Base-by-base conservation (phyloP, 37 sponge, comb jelly and placozoan genomes). In the Halichondria panicea region DNA sequence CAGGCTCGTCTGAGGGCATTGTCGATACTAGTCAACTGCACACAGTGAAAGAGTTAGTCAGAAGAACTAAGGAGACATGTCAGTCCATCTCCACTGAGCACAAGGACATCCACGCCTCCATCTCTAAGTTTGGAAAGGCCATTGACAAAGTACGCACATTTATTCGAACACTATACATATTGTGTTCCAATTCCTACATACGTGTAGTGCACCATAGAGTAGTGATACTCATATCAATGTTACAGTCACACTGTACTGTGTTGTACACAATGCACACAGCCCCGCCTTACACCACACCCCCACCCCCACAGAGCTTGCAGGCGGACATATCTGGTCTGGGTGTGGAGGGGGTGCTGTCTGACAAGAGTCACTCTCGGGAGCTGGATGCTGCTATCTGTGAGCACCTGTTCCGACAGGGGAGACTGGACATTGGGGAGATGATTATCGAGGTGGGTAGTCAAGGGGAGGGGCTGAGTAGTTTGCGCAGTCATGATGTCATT, bases 401-500 rank as follows among this genome's bases (percentile, higher is more conserved):
- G 69, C 94, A 93, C 59, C 79, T 93, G 27, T 75, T 93, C 36
- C 28, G 90, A n/a, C 91, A 89, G 43, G 94, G 94, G 13, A 81
- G 78, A n/a, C 66, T 93, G 53, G 94, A 84, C 36, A 72, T 93
- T 43, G 94, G 83, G 34, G 82, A 84, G 69, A 70, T 38, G 2
- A 11, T 92, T 3, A 63, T 83, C 3, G 45, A 88, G 67, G 89
- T 88, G 13, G 0, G 66, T 48, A 48, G 15, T n/a, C n/a, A n/a
- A n/a, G n/a, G n/a, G n/a, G n/a, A n/a, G n/a, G n/a, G n/a, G n/a
- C n/a, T n/a, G n/a, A n/a, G n/a, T n/a, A n/a, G n/a, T n/a, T n/a
- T n/a, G n/a, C n/a, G n/a, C n/a, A n/a, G n/a, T n/a, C n/a, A n/a
- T n/a, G n/a, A n/a, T n/a, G n/a, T n/a, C n/a, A n/a, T n/a, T n/a